These are phyloP conservation scores for Hemicentrotus pulcherrimus DNA, from an alignment of 35 echinoderm and acorn worm genomes.

Conservation along the genomic window DNA sequence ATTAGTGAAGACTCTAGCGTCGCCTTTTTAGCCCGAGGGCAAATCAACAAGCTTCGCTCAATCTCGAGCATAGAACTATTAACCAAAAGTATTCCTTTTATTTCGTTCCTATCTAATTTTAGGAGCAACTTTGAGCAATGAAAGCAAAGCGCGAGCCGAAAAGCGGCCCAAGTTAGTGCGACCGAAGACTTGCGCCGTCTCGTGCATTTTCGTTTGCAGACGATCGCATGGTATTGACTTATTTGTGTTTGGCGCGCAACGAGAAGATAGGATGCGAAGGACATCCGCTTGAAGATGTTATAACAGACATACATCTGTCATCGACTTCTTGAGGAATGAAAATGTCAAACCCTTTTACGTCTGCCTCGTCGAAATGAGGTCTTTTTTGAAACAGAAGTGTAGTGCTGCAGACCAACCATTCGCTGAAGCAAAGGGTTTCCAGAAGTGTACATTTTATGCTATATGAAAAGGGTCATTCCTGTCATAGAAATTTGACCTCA, in stretches of 20 bases:
- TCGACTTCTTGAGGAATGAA: conserved; percentile 39
- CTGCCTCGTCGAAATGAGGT: not conserved
- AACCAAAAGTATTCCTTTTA: not conserved
- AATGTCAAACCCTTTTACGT: not conserved
- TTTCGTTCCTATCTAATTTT: not conserved
- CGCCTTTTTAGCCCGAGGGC: conserved; percentile 28
- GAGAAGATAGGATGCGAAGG: conserved; percentile 9
- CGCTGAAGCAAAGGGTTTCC: not conserved
- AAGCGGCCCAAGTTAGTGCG: not conserved
- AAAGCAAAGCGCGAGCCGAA: not conserved
- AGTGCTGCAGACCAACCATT: not conserved
- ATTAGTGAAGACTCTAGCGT: not conserved
- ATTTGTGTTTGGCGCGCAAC: conserved; percentile 14
- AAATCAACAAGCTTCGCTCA: conserved; percentile 27
- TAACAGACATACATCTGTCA: conserved; percentile 34
- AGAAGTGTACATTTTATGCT: not conserved
- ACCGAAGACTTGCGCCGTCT: not conserved
- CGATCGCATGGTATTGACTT: conserved; percentile 37
- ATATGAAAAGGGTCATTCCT: no score
- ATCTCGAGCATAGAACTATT: not conserved
- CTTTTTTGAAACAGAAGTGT: not conserved
- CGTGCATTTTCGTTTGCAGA: conserved; percentile 27
- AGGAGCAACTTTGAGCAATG: not conserved
- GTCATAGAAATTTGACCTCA: not conserved
- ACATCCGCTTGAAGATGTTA: conserved; percentile 18